phyloP scores from a whole-genome alignment of 2,797 vertebrate genomes.

The Atherinosoma microstoma region DNA sequence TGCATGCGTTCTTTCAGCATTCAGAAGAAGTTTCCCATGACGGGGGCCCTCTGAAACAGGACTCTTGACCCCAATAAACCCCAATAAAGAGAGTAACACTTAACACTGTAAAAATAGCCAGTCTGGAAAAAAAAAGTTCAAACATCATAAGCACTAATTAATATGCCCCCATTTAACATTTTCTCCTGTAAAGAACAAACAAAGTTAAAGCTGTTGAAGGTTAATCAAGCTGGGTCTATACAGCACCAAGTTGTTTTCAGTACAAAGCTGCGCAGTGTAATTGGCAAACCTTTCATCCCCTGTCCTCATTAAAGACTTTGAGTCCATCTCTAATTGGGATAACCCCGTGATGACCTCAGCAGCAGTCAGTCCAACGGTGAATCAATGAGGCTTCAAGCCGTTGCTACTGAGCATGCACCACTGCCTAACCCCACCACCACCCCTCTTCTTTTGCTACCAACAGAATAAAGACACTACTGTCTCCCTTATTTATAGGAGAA shows the following conservation, averaged over 20 bases:
- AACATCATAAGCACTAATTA: conserved; percentile 42
- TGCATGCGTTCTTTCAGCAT: not conserved
- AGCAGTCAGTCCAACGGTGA: conserved; percentile 41
- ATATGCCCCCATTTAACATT: not conserved
- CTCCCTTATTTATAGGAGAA: not conserved
- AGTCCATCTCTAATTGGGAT: conserved; percentile 66
- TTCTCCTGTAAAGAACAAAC: conserved; percentile 41
- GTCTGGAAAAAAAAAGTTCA: conserved; percentile 8
- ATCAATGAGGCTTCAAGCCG: conserved; percentile 61
- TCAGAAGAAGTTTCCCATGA: not conserved
- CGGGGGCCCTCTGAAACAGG: not conserved
- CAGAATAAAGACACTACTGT: conserved; percentile 48
- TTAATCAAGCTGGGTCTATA: conserved; percentile 49
- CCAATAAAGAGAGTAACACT: conserved; percentile 12
- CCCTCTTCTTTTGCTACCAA: conserved; percentile 1
- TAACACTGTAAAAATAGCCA: conserved; percentile 14
- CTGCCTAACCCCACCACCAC: conserved; percentile 11
- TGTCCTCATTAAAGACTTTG: conserved; percentile 64
- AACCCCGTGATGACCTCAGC: conserved; percentile 59
- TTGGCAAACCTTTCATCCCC: conserved; percentile 67
- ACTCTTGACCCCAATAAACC: conserved; percentile 31
- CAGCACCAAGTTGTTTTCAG: conserved; percentile 43
- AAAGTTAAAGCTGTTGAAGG: conserved; percentile 47
- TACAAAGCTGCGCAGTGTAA: conserved; percentile 58
- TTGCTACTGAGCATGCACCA: conserved; percentile 41